These are phyloP conservation scores for Heliangelus exortis DNA, from an alignment of 2,797 vertebrate genomes.

Conservation along the genomic window DNA sequence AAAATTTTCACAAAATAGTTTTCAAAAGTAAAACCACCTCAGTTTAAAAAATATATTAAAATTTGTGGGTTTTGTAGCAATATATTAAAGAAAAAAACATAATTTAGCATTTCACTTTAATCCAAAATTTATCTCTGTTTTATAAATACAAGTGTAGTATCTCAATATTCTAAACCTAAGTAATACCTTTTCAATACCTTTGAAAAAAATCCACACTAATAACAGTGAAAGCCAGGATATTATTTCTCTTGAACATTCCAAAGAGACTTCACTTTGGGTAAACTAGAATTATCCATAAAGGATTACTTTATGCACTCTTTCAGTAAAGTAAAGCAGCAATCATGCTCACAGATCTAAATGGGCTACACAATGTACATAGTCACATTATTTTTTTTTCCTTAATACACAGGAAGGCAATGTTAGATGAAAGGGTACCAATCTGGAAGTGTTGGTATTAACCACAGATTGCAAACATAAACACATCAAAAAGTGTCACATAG, in stretches of 20 bases:
- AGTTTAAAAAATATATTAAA: neutral
- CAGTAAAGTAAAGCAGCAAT: neutral
- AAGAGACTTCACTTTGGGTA: neutral
- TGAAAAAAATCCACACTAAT: neutral
- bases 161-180: neutral
- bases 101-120: neutral
- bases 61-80: neutral
- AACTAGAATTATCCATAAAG: neutral
- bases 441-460: neutral
- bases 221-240: neutral
- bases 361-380: fast-evolving
- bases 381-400: neutral
- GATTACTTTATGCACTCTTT: neutral
- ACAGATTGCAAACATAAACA: neutral
- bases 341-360: neutral
- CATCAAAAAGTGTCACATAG: neutral
- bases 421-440: neutral
- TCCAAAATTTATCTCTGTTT: neutral
- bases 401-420: neutral
- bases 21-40: neutral
- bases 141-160: neutral
- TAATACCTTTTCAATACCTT: too few relatives aligned
- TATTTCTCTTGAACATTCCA: neutral
- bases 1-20: neutral
- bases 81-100: neutral